Base-by-base conservation (phyloP, 2,888 invertebrate species). In the Drosophila conformis region DNA sequence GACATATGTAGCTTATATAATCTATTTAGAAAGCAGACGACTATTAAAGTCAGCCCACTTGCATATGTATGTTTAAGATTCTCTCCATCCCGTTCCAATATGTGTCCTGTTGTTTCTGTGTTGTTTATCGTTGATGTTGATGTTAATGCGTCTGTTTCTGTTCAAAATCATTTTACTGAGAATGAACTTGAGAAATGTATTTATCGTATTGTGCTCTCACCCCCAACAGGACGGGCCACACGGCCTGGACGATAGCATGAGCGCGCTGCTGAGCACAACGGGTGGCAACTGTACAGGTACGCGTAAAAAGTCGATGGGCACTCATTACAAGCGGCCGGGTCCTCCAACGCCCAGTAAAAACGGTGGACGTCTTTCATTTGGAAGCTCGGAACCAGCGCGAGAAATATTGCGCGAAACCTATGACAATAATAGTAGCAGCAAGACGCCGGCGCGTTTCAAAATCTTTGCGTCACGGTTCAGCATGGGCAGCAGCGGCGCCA, bases 311-410 rank as follows among this genome's bases (percentile, higher is more conserved):
- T 95, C 92, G 94, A 95, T 92, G 93, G 95, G 66, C 91, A 97
- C 96, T 0, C 95, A 96, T 0, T 97, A 97, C 91, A 97, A 97
- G 94, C 96, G 95, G 88, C 97, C 97, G 0, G 97, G 97, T 0
- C 97, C 97, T 53, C 97, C 97, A 31, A 97, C 97, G 1, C 97
- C 97, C 0, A 97, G 97, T 93, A 97, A 97, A 93, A 96, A 97
- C 91, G 96, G 96, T 15, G 96, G 96, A 2, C 94, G 97, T 74
- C 93, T 95, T 11, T 97, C 97, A 0, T 94, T 96, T 90, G 93
- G 93, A 80, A 83, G 61, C 57, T 88, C 86, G 8, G 92, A 91
- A 49, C 92, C 92, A 2, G 93, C 95, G 92, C 95, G 95, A 69
- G 94, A 94, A 0, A 94, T 95, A 0, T 91, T 96, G 36, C 94